Conservation (phyloP, 1,140 invertebrate species). For the Parapsyche elsis region DNA sequence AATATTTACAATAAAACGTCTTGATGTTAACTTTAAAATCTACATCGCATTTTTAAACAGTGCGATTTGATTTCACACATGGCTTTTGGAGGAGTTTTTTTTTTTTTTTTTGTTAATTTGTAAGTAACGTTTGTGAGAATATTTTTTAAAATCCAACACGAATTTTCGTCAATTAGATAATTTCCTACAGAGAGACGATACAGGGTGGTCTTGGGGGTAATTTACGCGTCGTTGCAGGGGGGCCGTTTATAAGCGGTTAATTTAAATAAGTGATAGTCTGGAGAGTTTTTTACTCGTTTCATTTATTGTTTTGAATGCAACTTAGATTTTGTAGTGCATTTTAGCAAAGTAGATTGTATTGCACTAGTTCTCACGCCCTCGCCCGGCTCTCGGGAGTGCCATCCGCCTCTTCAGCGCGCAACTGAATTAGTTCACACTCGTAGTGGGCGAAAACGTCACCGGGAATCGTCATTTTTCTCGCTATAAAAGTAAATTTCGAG, state of each 20-base stretch:
- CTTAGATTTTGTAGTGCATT: too few species aligned
- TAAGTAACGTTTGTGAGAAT: constrained; percentile 6
- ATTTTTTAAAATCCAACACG: not conserved
- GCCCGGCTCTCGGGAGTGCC: not conserved
- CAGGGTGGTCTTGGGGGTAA: too few species aligned
- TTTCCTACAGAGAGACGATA: not conserved
- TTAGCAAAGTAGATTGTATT: not conserved
- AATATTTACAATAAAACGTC: constrained; percentile 7
- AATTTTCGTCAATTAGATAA: not conserved
- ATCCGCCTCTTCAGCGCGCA: constrained; percentile 15
- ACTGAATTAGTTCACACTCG: not conserved
- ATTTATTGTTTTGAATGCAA: too few species aligned
- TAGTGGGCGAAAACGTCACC: constrained; percentile 20
- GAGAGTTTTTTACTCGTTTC: too few species aligned
- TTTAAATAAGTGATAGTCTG: too few species aligned
- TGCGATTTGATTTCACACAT: constrained; percentile 30
- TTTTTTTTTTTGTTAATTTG: not conserved
- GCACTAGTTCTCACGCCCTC: constrained; percentile 38
- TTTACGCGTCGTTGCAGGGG: too few species aligned
- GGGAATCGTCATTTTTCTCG: not conserved
- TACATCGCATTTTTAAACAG: constrained; percentile 1
- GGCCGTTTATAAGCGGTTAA: too few species aligned
- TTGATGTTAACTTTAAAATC: constrained; percentile 1
- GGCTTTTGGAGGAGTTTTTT: not conserved
- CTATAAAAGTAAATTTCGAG: constrained; percentile 2